Base-by-base conservation (phyloP, 2,888 invertebrate species). In the Lycophotia porphyrea region DNA sequence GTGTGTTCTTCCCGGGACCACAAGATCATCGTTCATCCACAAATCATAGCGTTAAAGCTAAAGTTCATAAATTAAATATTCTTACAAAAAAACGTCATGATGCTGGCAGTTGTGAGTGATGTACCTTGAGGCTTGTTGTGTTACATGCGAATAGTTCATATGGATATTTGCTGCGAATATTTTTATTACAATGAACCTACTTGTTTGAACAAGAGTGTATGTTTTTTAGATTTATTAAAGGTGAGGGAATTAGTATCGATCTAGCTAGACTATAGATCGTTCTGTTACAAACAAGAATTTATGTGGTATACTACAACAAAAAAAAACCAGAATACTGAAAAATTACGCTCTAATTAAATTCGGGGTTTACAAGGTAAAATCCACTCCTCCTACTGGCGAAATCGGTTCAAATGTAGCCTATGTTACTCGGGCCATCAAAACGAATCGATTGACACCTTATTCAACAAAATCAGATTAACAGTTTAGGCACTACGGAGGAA, bases 21-120 rank as follows among this genome's bases (percentile, higher is more conserved):
- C 34, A 24, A 39, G 34, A 71, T 70, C 47, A 52, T 44, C 27
- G 15, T 64, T 68, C 47, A n/a, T 9, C 24, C 47, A 63, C 61
- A 79, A 73, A 63, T 67, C 72, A 63, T 27, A 49, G 11, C 15
- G 34, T 42, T 69, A 11, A 36, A 66, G 15, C 11, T 69, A 8
- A 42, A 63, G 15, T 15, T 69, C 13, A 31, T 34, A 44, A 15
- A n/a, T 39, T 31, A 24, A 61, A 70, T 44, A 44, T 49, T 44
- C 15, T 66, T 21, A 31, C 8, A 36, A 68, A 68, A n/a, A 31
- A 49, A 27, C 24, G 3, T 52, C 15, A 8, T 36, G 47, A 27
- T 58, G 13, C 1, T 67, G 39, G 15, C 5, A 44, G 31, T 31
- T 55, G 13, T 15, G 75, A 55, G 24, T 44, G 61, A 42, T 42